Evolutionary conservation across 2,113 vertebrate genomes (phyloP).

Genomic region (Mus pahari): DNA sequence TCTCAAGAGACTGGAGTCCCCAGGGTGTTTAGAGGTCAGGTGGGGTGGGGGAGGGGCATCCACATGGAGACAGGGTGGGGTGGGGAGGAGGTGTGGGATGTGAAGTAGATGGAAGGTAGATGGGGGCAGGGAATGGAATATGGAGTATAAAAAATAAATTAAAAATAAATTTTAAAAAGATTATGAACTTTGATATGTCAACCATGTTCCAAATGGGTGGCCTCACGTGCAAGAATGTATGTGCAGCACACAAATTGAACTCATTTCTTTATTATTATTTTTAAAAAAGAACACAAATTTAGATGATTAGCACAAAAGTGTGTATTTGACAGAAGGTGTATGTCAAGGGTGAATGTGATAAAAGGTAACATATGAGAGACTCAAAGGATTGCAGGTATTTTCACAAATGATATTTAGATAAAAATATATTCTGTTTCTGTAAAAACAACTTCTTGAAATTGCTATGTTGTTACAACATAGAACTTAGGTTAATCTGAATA

Average conservation of each 20-base stretch:
- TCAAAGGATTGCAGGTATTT: neutral
- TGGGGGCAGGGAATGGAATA: too few species aligned
- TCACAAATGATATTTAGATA: neutral
- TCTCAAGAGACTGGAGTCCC: too few species aligned
- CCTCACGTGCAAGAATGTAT: neutral
- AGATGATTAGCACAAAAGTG: accelerated
- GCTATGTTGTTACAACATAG: neutral
- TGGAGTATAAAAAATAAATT: too few species aligned
- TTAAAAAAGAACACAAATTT: neutral
- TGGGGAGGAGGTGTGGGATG: too few species aligned
- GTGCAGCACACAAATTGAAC: neutral
- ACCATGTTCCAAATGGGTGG: neutral
- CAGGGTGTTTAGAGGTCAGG: too few species aligned
- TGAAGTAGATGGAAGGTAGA: too few species aligned
- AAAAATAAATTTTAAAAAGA: neutral
- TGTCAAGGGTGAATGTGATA: neutral
- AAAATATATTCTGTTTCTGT: neutral
- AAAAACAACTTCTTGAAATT: neutral
- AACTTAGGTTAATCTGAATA: accelerated
- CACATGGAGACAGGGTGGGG: too few species aligned
- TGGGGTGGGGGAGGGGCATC: too few species aligned
- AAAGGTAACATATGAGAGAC: neutral
- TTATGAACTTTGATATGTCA: neutral
- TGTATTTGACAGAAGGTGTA: neutral
- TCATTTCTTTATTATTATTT: neutral